Base-by-base conservation (phyloP, 2,113 vertebrate genomes). In the Macroglossus sobrinus region DNA sequence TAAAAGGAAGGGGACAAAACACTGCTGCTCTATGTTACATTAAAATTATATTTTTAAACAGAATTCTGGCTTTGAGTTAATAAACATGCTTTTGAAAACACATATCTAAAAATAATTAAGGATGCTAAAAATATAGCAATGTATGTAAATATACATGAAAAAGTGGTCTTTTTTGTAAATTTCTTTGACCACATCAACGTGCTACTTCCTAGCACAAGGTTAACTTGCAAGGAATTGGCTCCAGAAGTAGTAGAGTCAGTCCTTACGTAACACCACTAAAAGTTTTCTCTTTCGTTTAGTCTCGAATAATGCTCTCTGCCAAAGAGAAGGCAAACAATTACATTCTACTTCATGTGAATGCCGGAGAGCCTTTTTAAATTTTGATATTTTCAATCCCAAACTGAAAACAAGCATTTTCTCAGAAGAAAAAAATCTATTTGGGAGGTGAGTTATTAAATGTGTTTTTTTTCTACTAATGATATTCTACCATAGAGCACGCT, bases 11-110 rank as follows among this genome's bases (percentile, higher is more conserved):
- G 21, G 47, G 33, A 97, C 76, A 94, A 95, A 97, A 97, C 82
- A 97, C 8, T 92, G 19, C 50, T 96, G 30, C 13, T 93, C 95
- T 68, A 57, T 96, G 97, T 95, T 95, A 95, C 45, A 95, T 33
- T 50, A 97, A 97, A 98, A 59, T 86, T 90, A 2, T 24, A 93
- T 94, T 97, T 74, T 98, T 57, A 92, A 97, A 92, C 88, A 84
- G 35, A 92, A 28, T 95, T 76, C 72, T 94, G 93, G 45, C 82
- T 95, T 89, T 71, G 43, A 85, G 85, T 95, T 93, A 84, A 68
- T 97, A 97, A 97, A 97, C 84, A 91, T 72, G 61, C 59, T 95
- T 96, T 79, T 47, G n/a, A 98, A 97, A 96, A 76, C 81, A 45
- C 15, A 84, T 88, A 47, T 30, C 59, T 69, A 63, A 89, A 81